These are phyloP conservation scores for Ictalurus furcatus DNA, from an alignment of 2,113 vertebrate genomes.

Conservation along the genomic window DNA sequence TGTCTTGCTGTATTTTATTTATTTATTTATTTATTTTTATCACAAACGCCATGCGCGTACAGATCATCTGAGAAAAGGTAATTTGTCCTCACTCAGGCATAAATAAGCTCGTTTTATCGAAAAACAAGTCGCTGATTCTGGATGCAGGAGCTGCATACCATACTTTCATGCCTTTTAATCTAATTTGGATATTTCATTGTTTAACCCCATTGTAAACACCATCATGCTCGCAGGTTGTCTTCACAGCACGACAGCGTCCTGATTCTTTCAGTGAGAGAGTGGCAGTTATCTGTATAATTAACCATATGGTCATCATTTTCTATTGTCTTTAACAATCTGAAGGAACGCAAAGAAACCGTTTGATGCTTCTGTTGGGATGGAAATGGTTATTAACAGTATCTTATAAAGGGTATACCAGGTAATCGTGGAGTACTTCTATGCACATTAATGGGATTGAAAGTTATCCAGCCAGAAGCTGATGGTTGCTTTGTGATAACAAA, in stretches of 20 bases:
- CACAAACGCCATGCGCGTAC: not conserved
- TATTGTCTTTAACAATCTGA: not conserved
- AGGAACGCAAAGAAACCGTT: too few species aligned
- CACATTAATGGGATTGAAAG: not conserved
- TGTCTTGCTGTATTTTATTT: not conserved
- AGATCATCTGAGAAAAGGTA: conserved; percentile 29
- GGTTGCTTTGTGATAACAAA: not conserved
- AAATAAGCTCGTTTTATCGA: conserved; percentile 4
- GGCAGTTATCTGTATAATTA: not conserved
- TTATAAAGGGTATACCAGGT: not conserved
- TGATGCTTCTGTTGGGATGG: not conserved
- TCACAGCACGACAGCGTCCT: not conserved
- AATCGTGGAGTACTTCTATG: not conserved
- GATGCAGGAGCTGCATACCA: not conserved
- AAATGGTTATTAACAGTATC: not conserved
- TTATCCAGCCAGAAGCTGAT: not conserved
- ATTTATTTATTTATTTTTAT: not conserved
- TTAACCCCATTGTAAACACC: not conserved
- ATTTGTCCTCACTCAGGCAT: conserved; percentile 32
- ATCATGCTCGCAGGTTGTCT: not conserved
- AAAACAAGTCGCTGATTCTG: not conserved
- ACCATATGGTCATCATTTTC: not conserved
- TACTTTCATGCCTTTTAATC: not conserved
- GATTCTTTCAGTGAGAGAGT: not conserved
- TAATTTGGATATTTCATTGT: conserved; percentile 4